Base-by-base conservation (phyloP, 2,888 invertebrate species). In the Holacanthella duospinosa region DNA sequence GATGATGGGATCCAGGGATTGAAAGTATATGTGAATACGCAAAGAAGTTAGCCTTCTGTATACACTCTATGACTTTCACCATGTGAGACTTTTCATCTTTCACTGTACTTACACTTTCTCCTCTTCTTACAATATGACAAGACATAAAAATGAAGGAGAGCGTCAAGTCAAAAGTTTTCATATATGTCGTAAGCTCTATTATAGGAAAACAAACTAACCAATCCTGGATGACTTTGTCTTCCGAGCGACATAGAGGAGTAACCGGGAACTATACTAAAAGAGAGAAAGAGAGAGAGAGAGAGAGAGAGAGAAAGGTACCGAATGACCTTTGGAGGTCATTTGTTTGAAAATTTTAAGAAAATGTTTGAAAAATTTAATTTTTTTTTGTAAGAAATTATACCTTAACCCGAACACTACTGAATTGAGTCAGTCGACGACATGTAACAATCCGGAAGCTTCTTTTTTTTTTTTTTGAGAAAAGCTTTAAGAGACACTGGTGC, bases 61-160 rank as follows among this genome's bases (percentile, higher is more conserved):
- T 48, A 9, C 48, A 4, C 48, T 48, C 36, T 36, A 36, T 48
- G 48, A 48, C 48, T 48, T 48, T 60, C 26, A 36, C 55, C n/a
- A 55, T 55, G 55, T 60, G 54, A 55, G n/a, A n/a, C n/a, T 55
- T 60, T 55, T 28, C 27, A 55, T 60, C 55, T 60, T 55, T 36
- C 43, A 36, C 55, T 55, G 36, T 43, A 60, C 60, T 60, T 36
- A 36, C 36, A 60, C 60, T 60, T 60, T 60, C 60, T 43, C 36
- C 43, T 29, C 43, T 55, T 55, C 55, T 60, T 43, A 54, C 60
- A 60, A 60, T 44, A 55, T 48, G 48, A 48, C 12, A 48, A 48
- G 48, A 9, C 48, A 48, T 48, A 48, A 48, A 48, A 48, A 48
- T 48, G 48, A 36, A 36, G 36, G 48, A 48, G 48, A 21, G 48